Evolutionary conservation across 92 coral and sea anemone species (phyloP), one percentile per base, ranked within the genome.

Genomic region (Ricordea florida): DNA sequence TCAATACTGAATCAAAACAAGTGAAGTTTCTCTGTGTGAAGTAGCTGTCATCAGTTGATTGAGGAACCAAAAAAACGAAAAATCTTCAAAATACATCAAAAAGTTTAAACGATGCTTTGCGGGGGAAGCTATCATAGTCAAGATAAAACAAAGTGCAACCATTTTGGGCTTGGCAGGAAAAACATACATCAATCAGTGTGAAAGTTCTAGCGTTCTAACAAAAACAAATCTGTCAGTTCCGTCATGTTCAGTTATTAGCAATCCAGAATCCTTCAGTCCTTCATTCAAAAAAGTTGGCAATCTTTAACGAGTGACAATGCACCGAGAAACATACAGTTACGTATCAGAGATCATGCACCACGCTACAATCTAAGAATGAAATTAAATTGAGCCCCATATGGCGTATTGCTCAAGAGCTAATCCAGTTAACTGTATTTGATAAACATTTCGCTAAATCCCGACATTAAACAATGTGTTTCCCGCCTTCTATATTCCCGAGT

Each of bases 201-300:
- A 70, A 36, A 46, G 40, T 55, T 84, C 74, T 76, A 62, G 85
- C 60, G 60, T 77, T 63, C 53, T 49, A 59, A 68, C 74, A 74
- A 68, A 62, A 63, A 69, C 79, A 77, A 76, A 80, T 62, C 57
- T 86, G 91, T 79, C 91, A 70, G 51, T 60, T 63, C 79, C 80
- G 91, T 86, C 91, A 76, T 57, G 52, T 68, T 45, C 45, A 57
- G 86, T 79, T 86, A 81, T 86, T 86, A 86, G 83, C 91, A 86
- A 85, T 86, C 80, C 83, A 86, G 65, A 66, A 69, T 80, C 80
- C 40, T 52, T 40, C 64, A 70, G 37, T 35, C 65, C 56, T 70
- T 53, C 53, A 70, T 28, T 70, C 21, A 18, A 17, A 41, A 28
- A 47, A 10, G 46, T 15, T 43, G 21, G 57, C 42, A 29, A 14